Evolutionary conservation across 2,888 invertebrate species (phyloP).

Genomic region (Ischnus inquisitorius): DNA sequence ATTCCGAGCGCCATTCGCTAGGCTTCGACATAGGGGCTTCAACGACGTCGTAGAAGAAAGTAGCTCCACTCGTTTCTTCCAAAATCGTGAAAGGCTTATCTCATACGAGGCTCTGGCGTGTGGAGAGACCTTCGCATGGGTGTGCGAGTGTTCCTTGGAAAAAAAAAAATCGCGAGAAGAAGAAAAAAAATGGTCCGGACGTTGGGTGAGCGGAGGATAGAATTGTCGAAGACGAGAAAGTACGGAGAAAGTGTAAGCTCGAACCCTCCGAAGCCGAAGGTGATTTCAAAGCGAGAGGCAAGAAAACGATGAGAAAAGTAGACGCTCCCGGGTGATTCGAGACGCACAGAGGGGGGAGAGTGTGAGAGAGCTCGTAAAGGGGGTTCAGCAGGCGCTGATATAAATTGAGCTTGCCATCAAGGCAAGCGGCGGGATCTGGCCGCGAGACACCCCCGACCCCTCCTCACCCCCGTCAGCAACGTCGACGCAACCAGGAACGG

Average conservation of each 20-base stretch:
- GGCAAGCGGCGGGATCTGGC: conserved; percentile 83
- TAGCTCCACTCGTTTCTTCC: conserved; percentile 70
- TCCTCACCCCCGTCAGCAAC: not conserved
- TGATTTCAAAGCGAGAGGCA: conserved; percentile 43
- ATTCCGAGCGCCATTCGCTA: conserved; percentile 22
- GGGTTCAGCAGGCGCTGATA: conserved; percentile 84
- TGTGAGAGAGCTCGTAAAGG: conserved; percentile 83
- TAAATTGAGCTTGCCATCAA: conserved; percentile 85
- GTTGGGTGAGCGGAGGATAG: conserved; percentile 60
- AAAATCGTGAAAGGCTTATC: conserved; percentile 76
- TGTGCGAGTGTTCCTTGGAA: not conserved
- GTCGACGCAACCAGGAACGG: conserved; percentile 30
- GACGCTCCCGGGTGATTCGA: conserved; percentile 53
- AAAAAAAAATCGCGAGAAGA: conserved; percentile 69
- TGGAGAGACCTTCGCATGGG: not conserved
- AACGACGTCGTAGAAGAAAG: conserved; percentile 53
- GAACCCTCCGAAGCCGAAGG: conserved; percentile 54
- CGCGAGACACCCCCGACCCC: conserved; percentile 61
- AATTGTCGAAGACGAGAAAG: conserved; percentile 63
- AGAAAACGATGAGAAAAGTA: conserved; percentile 22
- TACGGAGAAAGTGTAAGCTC: conserved; percentile 42
- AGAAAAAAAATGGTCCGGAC: conserved; percentile 56
- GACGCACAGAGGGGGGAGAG: conserved; percentile 56
- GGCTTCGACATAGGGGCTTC: conserved; percentile 14
- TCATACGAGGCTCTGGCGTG: not conserved